Evolutionary conservation across 2,113 vertebrate species (phyloP).

Genomic region (Thryonomys swinderianus): DNA sequence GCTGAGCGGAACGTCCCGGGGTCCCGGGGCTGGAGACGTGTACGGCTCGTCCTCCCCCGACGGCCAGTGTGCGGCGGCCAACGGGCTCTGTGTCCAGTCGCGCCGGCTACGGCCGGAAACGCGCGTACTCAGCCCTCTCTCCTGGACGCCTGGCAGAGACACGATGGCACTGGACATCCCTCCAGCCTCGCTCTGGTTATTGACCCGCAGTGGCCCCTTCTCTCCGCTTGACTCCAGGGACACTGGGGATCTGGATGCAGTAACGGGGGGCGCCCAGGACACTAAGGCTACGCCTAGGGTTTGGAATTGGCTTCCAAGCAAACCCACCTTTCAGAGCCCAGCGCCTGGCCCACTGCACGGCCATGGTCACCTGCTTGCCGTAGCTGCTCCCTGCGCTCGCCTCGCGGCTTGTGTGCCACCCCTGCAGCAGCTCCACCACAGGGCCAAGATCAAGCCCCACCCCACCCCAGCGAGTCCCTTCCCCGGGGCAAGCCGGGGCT

Average conservation of each 20-base stretch:
- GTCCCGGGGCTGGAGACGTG: not conserved
- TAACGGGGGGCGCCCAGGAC: not conserved
- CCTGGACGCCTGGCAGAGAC: not conserved
- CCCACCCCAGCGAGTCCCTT: too few relatives aligned
- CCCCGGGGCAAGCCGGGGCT: too few relatives aligned
- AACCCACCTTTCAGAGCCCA: not conserved
- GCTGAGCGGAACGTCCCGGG: not conserved
- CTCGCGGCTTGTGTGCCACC: too few relatives aligned
- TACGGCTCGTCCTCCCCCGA: not conserved
- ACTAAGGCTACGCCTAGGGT: not conserved
- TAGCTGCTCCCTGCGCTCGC: too few relatives aligned
- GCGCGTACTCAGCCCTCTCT: not conserved
- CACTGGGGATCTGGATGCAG: not conserved
- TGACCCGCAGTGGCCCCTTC: too few relatives aligned
- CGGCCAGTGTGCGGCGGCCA: not conserved
- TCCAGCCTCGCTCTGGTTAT: too few relatives aligned
- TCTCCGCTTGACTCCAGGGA: too few relatives aligned
- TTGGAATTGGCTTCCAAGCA: not conserved
- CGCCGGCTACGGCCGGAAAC: accelerated
- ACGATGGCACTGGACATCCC: too few relatives aligned
- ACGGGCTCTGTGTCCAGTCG: not conserved
- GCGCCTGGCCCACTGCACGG: not conserved
- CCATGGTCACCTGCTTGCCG: too few relatives aligned
- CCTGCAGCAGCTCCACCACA: not conserved
- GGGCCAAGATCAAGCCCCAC: too few relatives aligned